Conservation (phyloP, 2,113 vertebrate genomes). For the Zeus faber region DNA sequence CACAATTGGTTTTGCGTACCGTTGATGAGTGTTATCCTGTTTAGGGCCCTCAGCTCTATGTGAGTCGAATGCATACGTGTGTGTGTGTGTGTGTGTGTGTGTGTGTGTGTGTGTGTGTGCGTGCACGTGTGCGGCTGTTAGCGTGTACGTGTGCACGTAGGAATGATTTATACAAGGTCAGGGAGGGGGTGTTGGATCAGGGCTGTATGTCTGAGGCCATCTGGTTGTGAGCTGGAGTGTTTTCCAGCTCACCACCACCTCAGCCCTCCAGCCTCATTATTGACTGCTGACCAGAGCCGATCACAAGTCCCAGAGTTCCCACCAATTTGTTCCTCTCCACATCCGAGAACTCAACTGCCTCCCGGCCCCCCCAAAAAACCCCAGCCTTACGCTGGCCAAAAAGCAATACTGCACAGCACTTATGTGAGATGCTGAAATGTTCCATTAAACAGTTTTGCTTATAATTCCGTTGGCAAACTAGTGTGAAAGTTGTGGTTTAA, state of each 20-base stretch:
- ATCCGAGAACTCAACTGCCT: too few species aligned
- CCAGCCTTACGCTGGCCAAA: too few species aligned
- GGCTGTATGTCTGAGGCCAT: slow-evolving; percentile 50
- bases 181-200: slow-evolving; percentile 24
- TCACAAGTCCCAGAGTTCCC: slow-evolving; percentile 40
- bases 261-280: slow-evolving; percentile 40
- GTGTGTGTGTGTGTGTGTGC: slow-evolving; percentile 38
- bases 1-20: slow-evolving; percentile 51
- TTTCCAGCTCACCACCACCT: slow-evolving; percentile 32
- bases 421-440: too few species aligned
- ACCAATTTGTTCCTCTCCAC: slow-evolving; percentile 30
- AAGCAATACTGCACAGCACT: too few species aligned
- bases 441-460: too few species aligned
- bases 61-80: slow-evolving; percentile 23
- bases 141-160: slow-evolving; percentile 22
- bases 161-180: slow-evolving; percentile 58
- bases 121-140: slow-evolving; percentile 14
- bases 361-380: too few species aligned
- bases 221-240: slow-evolving; percentile 55
- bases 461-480: too few species aligned
- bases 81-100: slow-evolving; percentile 29
- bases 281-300: slow-evolving; percentile 29
- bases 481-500: too few species aligned
- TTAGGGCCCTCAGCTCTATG: slow-evolving; percentile 20
- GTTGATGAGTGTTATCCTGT: slow-evolving; percentile 41